Base-by-base conservation (phyloP, 2,797 vertebrate genomes). In the Anas bahamensis region DNA sequence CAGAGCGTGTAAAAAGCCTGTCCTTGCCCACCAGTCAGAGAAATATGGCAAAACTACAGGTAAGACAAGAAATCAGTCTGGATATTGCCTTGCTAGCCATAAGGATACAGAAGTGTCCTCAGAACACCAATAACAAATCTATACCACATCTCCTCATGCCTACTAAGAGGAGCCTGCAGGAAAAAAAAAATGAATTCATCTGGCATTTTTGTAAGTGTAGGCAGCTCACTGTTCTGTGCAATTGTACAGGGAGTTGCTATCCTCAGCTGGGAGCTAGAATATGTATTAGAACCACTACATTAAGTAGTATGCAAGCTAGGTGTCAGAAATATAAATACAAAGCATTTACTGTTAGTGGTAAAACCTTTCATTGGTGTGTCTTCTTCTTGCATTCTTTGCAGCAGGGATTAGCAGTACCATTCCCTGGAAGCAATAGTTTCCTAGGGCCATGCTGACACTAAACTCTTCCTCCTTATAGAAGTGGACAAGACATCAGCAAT, bases 261-360 rank as follows among this genome's bases (percentile, higher is more conserved):
- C 70, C 90, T 60, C 46, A 29, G 0, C 46, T 89, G 87, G 76
- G 87, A 76, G 76, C 22, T 78, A 60, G 66, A 88, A 91, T 13
- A 31, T 2, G 23, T 81, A 78, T 89, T 56, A 88, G 29, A 91
- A 86, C 29, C 26, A 61, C 59, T 72, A 72, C 39, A n/a, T 63
- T 52, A 77, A 76, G 59, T 35, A 82, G 39, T 41, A 64, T 68
- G 52, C 64, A 73, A 84, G 64, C 11, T 84, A 44, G 56, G 37
- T 76, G 93, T 86, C 39, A 48, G 66, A 92, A 91, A 79, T 73
- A 79, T n/a, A 95, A 94, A 93, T 88, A 85, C 70, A 86, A 81
- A 72, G 2, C 41, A 39, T 13, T 63, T 77, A 46, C 14, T 11
- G 0, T 59, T 74, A 44, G 17, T 56, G 56, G 78, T 69, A 56